A percentile compares a stretch with the other conserved stretches of the same genome.
Conservation (phyloP, 2,888 invertebrate genomes). For the Cerastis rubricosa region DNA sequence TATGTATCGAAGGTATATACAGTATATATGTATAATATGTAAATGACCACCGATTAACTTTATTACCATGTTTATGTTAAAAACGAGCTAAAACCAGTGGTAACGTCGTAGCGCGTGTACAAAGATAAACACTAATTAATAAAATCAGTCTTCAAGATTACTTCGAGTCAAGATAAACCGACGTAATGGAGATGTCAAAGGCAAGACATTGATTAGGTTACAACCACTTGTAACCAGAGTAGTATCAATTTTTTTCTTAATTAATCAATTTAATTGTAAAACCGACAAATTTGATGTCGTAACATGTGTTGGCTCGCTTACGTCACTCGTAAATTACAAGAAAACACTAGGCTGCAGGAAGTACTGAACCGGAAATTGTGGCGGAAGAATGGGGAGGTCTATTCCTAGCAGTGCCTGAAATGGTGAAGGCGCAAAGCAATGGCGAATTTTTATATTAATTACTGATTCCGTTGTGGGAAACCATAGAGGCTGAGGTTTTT, state of each 20-base stretch:
- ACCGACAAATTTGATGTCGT: not conserved
- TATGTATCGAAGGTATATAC: not conserved
- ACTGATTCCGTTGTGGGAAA: conserved; percentile 1
- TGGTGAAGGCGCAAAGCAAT: not conserved
- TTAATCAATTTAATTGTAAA: conserved; percentile 10
- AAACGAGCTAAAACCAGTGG: conserved; percentile 38
- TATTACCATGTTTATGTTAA: conserved; percentile 27
- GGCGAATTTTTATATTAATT: not conserved
- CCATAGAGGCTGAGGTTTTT: not conserved
- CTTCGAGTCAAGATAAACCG: conserved; percentile 28
- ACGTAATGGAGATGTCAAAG: conserved; percentile 25
- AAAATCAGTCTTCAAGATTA: conserved; percentile 35
- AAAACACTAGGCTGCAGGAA: not conserved
- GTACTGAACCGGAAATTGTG: not conserved
- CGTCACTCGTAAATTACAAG: not conserved
- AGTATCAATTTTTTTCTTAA: not conserved
- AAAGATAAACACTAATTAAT: conserved; percentile 48
- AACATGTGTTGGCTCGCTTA: not conserved
- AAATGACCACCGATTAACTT: conserved; percentile 19
- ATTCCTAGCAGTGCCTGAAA: not conserved
- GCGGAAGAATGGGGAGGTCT: not conserved
- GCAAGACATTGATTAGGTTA: conserved; percentile 12
- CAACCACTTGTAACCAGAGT: conserved; percentile 43
- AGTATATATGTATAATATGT: not conserved
- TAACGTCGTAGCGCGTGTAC: conserved; percentile 33